These are phyloP conservation scores for Psylliodes chrysocephalus DNA, from an alignment of 2,888 invertebrate species.

Conservation along the genomic window DNA sequence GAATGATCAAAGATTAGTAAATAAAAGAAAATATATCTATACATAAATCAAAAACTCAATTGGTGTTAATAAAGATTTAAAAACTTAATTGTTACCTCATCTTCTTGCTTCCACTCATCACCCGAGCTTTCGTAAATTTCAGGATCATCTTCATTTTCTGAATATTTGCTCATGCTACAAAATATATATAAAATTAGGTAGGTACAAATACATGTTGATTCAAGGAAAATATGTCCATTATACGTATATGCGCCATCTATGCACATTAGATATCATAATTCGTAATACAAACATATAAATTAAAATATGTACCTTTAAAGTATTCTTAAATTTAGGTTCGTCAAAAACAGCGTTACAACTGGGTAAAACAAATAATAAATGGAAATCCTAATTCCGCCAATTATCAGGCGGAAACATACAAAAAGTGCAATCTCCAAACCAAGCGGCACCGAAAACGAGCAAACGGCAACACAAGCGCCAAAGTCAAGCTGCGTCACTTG, in stretches of 20 bases:
- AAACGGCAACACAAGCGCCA: background rate
- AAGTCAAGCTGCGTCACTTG: too few relatives aligned
- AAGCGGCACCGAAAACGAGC: background rate
- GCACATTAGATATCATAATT: background rate
- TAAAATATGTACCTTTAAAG: background rate
- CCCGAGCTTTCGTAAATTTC: slow-evolving; percentile 60
- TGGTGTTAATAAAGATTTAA: too few relatives aligned
- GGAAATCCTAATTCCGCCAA: too few relatives aligned
- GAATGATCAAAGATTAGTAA: too few relatives aligned
- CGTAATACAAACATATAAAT: background rate
- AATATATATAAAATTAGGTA: slow-evolving; percentile 3
- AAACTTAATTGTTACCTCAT: slow-evolving; percentile 31
- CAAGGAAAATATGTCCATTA: background rate
- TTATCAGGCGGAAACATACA: too few relatives aligned
- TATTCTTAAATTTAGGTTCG: too few relatives aligned
- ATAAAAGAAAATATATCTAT: too few relatives aligned
- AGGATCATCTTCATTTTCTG: slow-evolving; percentile 62
- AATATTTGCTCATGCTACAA: slow-evolving; percentile 45
- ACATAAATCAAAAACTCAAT: too few relatives aligned
- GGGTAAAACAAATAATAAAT: too few relatives aligned
- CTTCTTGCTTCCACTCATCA: slow-evolving; percentile 57
- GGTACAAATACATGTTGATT: background rate
- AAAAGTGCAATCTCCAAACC: too few relatives aligned
- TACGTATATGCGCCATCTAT: background rate
- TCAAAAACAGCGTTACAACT: too few relatives aligned